These are phyloP conservation scores for Macrosteles quadrilineatus DNA, from an alignment of 1,140 invertebrate genomes.

Conservation along the genomic window DNA sequence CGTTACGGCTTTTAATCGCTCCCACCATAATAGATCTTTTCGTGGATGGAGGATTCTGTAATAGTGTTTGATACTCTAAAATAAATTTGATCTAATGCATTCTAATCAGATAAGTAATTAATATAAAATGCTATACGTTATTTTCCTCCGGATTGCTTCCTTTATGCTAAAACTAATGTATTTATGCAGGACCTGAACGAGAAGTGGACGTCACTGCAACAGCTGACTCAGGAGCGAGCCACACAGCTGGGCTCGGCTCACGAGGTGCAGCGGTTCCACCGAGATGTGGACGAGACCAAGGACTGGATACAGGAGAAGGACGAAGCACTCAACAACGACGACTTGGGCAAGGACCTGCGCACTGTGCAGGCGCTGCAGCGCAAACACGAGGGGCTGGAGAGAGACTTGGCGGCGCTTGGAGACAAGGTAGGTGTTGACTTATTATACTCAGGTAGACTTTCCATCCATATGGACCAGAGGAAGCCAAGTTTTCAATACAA, in stretches of 20 bases:
- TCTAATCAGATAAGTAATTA: no score
- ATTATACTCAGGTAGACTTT: no score
- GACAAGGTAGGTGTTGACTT: conserved; percentile 71
- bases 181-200: conserved; percentile 84
- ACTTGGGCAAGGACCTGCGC: conserved; percentile 93
- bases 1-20: no score
- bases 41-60: no score
- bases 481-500: no score
- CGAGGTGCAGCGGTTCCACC: conserved; percentile 98
- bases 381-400: conserved; percentile 97
- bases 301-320: conserved; percentile 99
- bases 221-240: conserved; percentile 87
- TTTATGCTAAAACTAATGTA: no score
- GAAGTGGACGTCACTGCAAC: conserved; percentile 90
- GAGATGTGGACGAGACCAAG: conserved; percentile 98
- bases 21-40: no score
- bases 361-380: conserved; percentile 96
- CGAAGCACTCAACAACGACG: conserved; percentile 93
- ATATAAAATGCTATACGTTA: no score
- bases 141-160: no score
- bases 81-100: no score
- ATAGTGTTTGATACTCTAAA: no score
- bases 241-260: conserved; percentile 95
- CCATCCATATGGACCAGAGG: no score
- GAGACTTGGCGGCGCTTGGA: conserved; percentile 94